Conservation (phyloP, 2,797 vertebrate genomes). For the Protonibea diacanthus region DNA sequence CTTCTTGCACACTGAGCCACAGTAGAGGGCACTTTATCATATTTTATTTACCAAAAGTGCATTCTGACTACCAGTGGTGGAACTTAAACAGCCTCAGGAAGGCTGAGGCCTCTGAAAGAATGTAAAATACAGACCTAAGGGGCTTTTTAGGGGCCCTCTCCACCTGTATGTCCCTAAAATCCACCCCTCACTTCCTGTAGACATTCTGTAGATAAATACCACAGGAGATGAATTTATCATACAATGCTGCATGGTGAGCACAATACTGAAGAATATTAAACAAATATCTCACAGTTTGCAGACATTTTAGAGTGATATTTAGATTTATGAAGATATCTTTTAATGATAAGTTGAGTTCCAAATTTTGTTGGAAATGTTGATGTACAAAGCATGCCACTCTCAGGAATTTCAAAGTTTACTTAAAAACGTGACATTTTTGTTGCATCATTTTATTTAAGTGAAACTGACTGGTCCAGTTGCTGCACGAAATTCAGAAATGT, state of each 20-base stretch:
- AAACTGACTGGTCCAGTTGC: neutral
- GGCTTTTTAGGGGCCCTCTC: neutral
- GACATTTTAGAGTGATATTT: neutral
- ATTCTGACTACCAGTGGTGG: no score
- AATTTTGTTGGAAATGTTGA: no score
- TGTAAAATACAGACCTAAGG: neutral
- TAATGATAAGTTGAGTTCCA: neutral
- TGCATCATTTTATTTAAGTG: neutral
- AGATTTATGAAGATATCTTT: neutral
- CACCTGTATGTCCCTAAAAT: neutral
- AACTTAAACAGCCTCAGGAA: neutral
- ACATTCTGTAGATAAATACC: neutral
- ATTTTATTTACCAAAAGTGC: no score
- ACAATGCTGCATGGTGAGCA: neutral
- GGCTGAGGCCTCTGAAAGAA: neutral
- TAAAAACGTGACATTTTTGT: neutral
- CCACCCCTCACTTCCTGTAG: neutral
- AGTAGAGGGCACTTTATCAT: no score
- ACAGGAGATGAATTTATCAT: neutral
- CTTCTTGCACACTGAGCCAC: no score
- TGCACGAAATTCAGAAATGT: neutral
- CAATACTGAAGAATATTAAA: neutral
- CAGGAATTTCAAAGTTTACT: neutral
- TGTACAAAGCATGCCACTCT: neutral
- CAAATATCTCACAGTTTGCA: neutral